phyloP scores from a whole-genome alignment of 92 coral and sea anemone genomes.

The Desmophyllum pertusum region DNA sequence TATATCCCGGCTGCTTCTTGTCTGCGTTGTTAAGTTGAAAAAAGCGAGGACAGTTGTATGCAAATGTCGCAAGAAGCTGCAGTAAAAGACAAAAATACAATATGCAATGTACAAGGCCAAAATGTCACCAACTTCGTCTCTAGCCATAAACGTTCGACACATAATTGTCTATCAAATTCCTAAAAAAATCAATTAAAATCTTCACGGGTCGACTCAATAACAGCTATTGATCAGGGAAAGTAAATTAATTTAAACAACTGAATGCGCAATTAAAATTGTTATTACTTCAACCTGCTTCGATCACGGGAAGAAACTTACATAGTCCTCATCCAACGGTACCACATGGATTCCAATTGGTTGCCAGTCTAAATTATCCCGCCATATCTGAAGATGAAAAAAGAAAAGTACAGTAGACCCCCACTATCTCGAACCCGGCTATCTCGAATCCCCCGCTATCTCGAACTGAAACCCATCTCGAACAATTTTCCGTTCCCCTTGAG shows the following conservation, averaged over 20 bases:
- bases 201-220: not conserved
- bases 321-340: slow-evolving; percentile 58
- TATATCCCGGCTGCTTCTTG: slow-evolving; percentile 19
- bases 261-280: not conserved
- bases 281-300: not conserved
- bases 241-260: not conserved
- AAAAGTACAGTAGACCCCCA: not conserved
- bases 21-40: not conserved
- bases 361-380: slow-evolving; percentile 68
- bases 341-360: slow-evolving; percentile 91
- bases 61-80: slow-evolving; percentile 26
- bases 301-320: slow-evolving; percentile 43
- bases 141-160: too few species aligned
- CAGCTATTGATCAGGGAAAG: not conserved
- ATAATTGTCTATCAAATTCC: too few species aligned
- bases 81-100: not conserved
- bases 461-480: too few species aligned
- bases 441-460: too few species aligned
- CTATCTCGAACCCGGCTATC: too few species aligned
- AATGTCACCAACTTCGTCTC: too few species aligned
- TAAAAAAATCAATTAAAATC: not conserved
- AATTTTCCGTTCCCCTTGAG: too few species aligned
- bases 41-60: slow-evolving; percentile 5
- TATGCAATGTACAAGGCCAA: too few species aligned
- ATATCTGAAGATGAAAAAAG: slow-evolving; percentile 37